A percentile compares a stretch with the other conserved stretches of the same genome.
phyloP scores from a whole-genome alignment of 1,140 invertebrate species.

The Drosophila persimilis region DNA sequence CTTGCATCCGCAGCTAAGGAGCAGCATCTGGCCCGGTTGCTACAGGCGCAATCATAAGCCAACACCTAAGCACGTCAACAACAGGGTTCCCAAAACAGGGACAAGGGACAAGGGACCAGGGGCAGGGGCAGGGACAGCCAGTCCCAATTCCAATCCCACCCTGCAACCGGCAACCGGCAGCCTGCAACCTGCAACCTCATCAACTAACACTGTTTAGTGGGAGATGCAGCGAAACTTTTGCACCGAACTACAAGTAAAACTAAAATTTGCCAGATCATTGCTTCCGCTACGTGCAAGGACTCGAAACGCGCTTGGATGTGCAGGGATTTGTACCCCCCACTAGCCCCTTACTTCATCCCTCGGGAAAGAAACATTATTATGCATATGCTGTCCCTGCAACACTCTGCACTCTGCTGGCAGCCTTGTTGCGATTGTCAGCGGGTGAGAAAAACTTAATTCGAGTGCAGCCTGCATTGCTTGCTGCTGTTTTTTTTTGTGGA shows the following conservation, averaged over 20 bases:
- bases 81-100: constrained; percentile 39
- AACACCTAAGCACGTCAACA: constrained; percentile 81
- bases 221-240: constrained; percentile 65
- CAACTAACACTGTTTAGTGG: constrained; percentile 71
- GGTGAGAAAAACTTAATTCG: constrained; percentile 46
- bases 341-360: not conserved
- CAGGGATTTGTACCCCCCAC: constrained; percentile 40
- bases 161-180: not conserved
- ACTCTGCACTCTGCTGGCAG: constrained; percentile 20
- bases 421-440: constrained; percentile 62
- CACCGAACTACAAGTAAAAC: constrained; percentile 74
- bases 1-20: constrained; percentile 45
- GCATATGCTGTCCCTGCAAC: constrained; percentile 53
- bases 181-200: constrained; percentile 36
- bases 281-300: constrained; percentile 77
- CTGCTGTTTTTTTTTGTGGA: constrained; percentile 9
- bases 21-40: constrained; percentile 59
- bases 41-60: constrained; percentile 74
- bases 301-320: constrained; percentile 39
- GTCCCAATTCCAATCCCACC: not conserved
- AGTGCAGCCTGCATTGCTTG: constrained; percentile 18
- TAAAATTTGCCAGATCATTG: constrained; percentile 81
- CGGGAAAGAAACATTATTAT: constrained; percentile 54
- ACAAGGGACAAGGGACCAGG: not conserved
- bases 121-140: too few relatives aligned